A percentile compares a stretch with the other conserved stretches of the same genome.
Evolutionary conservation across 2,113 vertebrate species (phyloP).

Genomic region (Chrysochloris asiatica): DNA sequence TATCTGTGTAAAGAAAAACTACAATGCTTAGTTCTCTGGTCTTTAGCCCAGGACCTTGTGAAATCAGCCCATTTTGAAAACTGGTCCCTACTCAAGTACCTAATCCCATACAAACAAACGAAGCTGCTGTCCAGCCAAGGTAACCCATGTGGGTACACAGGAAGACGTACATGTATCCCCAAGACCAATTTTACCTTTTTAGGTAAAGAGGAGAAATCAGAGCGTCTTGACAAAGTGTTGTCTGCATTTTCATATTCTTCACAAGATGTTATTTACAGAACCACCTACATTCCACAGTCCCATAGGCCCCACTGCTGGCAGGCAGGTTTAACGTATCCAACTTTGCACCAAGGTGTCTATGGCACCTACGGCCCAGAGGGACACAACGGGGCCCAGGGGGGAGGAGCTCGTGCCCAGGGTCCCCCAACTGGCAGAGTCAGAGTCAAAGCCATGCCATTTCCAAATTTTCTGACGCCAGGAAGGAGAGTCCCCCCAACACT

Average conservation of each 20-base stretch:
- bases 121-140: neutral
- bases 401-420: too few relatives aligned
- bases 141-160: neutral
- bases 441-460: neutral
- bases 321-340: neutral
- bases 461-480: neutral
- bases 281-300: neutral
- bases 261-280: neutral
- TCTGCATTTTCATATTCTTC: conserved; percentile 15
- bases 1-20: too few relatives aligned
- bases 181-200: neutral
- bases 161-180: neutral
- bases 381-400: too few relatives aligned
- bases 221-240: neutral
- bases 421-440: neutral
- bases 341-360: neutral
- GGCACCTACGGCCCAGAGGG: neutral
- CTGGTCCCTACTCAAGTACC: neutral
- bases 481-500: neutral
- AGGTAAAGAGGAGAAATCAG: neutral
- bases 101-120: neutral
- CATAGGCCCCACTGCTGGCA: neutral
- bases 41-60: too few relatives aligned
- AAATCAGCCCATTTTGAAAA: neutral
- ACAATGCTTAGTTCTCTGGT: neutral